Evolutionary conservation across 1,140 invertebrate species (phyloP), one percentile per base, ranked within the genome.

Genomic region (Procambarus virginalis): DNA sequence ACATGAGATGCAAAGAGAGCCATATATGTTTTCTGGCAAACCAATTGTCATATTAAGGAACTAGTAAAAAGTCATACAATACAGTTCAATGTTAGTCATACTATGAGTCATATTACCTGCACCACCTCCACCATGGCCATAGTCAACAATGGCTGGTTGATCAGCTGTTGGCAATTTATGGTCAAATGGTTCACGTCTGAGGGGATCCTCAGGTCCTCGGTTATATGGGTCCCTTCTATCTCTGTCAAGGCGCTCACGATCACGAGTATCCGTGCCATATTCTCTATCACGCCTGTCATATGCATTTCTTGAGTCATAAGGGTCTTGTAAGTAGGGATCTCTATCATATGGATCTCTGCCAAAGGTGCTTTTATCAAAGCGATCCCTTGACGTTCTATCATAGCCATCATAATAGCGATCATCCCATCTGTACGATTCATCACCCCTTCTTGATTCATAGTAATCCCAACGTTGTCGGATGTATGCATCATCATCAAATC

Each of bases 131-230:
- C 84, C 75, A 46, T 85, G 84, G 20, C 48, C 84, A 70, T 85
- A 85, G 51, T 85, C 84, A 55, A 85, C 84, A 75, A 85, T 73
- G 9, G 84, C 75, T 17, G 70, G 75, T 22, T 85, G 48, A 22
- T 85, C 84, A 6, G n/a, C 60, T 51, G 55, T 20, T 14, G 70
- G 49, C 9, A 20, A 14, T 34, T 45, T 51, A 48, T 60, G 55
- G 10, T 58, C 51, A 8, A 20, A 64, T 3, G 46, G 48, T 49
- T 83, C 81, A n/a, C 81, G 48, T 10, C 48, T 45, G 20, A 22
- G 49, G 2, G 68, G 45, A 0, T 85, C 73, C 14, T 77, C 70
- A 58, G 70, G 49, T 2, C 68, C 83, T 48, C 83, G 68, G 17
- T 45, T 22, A 70, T 64, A 85, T 10, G 49, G n/a, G 22, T 77